Evolutionary conservation across 2,113 vertebrate genomes (phyloP).

Genomic region (Dendrocopos noguchii): DNA sequence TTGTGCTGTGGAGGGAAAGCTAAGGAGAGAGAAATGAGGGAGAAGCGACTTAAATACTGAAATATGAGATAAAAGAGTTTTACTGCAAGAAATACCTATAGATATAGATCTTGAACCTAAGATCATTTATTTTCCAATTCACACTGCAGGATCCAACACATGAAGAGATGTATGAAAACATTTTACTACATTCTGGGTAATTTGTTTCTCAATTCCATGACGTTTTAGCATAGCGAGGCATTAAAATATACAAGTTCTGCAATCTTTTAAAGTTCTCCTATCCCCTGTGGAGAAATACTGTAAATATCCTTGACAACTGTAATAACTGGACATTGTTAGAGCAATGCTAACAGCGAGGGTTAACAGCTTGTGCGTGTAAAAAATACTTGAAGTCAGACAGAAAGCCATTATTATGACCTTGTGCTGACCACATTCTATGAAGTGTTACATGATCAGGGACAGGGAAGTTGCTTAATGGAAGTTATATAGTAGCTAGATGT

Average conservation of each 20-base stretch:
- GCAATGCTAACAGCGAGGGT: conserved; percentile 76
- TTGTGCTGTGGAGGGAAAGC: neutral
- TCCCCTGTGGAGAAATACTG: conserved; percentile 45
- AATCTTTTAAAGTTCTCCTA: conserved; percentile 47
- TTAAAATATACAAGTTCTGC: neutral
- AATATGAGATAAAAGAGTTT: neutral
- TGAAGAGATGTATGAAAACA: neutral
- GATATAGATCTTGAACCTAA: neutral
- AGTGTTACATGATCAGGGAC: conserved; percentile 89
- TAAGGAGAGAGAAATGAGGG: neutral
- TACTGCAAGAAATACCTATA: neutral
- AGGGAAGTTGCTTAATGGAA: conserved; percentile 93
- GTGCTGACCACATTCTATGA: conserved; percentile 87
- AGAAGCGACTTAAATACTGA: neutral
- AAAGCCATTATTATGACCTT: conserved; percentile 88
- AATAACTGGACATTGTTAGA: conserved; percentile 73
- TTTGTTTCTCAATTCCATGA: conserved; percentile 31
- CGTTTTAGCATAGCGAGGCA: conserved; percentile 1
- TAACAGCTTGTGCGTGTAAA: conserved; percentile 79
- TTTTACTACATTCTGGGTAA: conserved; percentile 15
- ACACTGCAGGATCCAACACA: neutral
- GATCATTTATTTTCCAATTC: conserved; percentile 26
- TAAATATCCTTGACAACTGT: conserved; percentile 70
- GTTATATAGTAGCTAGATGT: conserved; percentile 90
- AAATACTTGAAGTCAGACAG: conserved; percentile 80